These are phyloP conservation scores for Phytoseiulus persimilis DNA, from an alignment of 2,888 invertebrate species.

Conservation along the genomic window DNA sequence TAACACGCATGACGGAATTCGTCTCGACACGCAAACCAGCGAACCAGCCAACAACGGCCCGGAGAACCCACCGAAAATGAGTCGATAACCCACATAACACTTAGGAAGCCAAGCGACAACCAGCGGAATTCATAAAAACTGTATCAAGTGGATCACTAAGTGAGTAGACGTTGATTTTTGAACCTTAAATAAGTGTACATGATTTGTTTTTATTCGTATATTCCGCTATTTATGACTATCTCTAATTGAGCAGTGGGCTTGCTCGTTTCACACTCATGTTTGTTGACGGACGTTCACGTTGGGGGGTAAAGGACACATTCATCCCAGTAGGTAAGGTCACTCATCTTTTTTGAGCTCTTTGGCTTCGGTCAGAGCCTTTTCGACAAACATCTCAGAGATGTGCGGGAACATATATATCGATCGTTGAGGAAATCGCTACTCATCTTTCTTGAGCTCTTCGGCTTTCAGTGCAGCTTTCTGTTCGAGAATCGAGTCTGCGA, in stretches of 20 bases:
- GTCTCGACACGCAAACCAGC: neutral
- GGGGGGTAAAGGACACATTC: neutral
- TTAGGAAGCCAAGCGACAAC: too few relatives aligned
- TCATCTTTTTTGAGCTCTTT: neutral
- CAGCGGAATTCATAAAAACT: too few relatives aligned
- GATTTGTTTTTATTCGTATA: neutral
- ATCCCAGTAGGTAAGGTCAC: neutral
- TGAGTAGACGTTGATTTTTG: neutral
- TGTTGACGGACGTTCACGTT: neutral
- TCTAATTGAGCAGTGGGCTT: neutral
- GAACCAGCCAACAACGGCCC: neutral
- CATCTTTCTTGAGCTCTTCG: neutral
- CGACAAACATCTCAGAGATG: neutral
- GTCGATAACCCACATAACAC: too few relatives aligned
- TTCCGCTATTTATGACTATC: neutral
- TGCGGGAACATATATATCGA: too few relatives aligned
- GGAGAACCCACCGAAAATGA: too few relatives aligned
- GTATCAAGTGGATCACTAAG: neutral
- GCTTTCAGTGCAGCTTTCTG: neutral
- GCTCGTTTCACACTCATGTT: neutral
- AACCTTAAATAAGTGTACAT: neutral
- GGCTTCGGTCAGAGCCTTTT: neutral
- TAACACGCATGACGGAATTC: neutral
- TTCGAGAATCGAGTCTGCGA: neutral
- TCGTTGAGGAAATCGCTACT: neutral